Percentiles rank a stretch among this genome's conserved stretches.
Evolutionary conservation across 2,797 vertebrate genomes (phyloP).

Genomic region (Pipistrellus pipistrellus): DNA sequence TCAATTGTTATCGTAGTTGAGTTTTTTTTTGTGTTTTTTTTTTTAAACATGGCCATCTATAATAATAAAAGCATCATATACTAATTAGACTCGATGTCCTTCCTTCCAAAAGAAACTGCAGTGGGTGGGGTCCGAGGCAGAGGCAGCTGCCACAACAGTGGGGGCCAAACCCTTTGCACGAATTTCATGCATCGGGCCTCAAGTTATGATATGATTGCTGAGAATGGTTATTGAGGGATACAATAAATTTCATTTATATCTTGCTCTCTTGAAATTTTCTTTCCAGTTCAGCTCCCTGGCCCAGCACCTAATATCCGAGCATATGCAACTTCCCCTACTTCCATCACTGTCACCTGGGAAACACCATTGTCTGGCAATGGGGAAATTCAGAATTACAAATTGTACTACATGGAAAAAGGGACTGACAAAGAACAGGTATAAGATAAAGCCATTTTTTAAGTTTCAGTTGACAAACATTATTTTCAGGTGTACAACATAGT

Average conservation of each 20-base stretch:
- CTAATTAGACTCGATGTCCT: too few relatives aligned
- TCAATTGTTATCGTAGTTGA: background rate
- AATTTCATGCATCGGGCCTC: too few relatives aligned
- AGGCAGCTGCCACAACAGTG: too few relatives aligned
- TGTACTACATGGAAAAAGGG: conserved; percentile 97
- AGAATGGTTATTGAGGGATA: background rate
- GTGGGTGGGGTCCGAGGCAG: too few relatives aligned
- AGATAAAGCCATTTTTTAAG: background rate
- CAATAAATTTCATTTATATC: background rate
- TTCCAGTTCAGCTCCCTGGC: conserved; percentile 96
- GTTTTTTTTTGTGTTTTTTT: background rate
- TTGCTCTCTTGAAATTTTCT: conserved; percentile 21
- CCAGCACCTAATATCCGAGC: conserved; percentile 96
- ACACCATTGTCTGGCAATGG: conserved; percentile 95
- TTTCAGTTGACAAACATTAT: background rate
- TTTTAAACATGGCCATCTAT: background rate
- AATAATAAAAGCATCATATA: too few relatives aligned
- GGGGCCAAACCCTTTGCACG: too few relatives aligned
- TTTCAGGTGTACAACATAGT: background rate
- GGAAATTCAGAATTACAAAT: conserved; percentile 96
- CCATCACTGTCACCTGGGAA: conserved; percentile 94
- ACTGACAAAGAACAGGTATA: conserved; percentile 94
- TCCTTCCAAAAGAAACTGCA: too few relatives aligned
- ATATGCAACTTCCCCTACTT: conserved; percentile 90
- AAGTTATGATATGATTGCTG: background rate